A percentile compares a stretch with the other conserved stretches of the same genome.
Evolutionary conservation across 2,113 vertebrate genomes (phyloP).

Genomic region (Sinosuthora webbiana): DNA sequence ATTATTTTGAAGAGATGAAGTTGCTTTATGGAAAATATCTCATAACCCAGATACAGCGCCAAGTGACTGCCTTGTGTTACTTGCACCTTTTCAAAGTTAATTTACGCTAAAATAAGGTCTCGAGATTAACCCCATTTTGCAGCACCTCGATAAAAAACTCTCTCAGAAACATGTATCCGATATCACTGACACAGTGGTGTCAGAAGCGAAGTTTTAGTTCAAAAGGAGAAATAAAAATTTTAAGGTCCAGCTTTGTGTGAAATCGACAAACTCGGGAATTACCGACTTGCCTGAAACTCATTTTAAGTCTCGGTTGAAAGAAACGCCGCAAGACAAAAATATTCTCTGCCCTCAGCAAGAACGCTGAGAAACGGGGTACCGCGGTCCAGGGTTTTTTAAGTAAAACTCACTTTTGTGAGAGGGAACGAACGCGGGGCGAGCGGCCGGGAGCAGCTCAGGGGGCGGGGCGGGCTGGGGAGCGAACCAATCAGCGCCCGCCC

Average conservation of each 20-base stretch:
- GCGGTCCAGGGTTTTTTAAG: not conserved
- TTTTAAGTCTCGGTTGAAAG: not conserved
- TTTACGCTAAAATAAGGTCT: accelerated
- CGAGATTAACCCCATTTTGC: not conserved
- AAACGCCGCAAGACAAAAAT: accelerated
- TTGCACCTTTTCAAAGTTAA: not conserved
- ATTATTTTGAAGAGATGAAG: not conserved
- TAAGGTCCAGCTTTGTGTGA: accelerated
- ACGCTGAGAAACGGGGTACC: not conserved
- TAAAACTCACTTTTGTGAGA: constrained; percentile 51
- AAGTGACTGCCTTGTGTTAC: not conserved
- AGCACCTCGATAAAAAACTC: not conserved
- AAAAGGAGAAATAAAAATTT: constrained; percentile 42
- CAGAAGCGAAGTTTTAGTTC: not conserved
- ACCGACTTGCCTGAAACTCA: not conserved
- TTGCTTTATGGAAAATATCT: not conserved
- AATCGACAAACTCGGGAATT: not conserved
- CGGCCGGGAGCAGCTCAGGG: not conserved
- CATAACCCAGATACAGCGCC: not conserved
- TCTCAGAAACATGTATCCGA: not conserved
- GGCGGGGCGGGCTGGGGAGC: too few species aligned
- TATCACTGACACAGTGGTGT: not conserved
- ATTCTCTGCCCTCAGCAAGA: not conserved
- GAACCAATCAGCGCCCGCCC: too few species aligned
- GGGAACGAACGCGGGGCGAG: constrained; percentile 32